phyloP scores from a whole-genome alignment of 1,140 invertebrate genomes.

The Latrodectus geometricus region DNA sequence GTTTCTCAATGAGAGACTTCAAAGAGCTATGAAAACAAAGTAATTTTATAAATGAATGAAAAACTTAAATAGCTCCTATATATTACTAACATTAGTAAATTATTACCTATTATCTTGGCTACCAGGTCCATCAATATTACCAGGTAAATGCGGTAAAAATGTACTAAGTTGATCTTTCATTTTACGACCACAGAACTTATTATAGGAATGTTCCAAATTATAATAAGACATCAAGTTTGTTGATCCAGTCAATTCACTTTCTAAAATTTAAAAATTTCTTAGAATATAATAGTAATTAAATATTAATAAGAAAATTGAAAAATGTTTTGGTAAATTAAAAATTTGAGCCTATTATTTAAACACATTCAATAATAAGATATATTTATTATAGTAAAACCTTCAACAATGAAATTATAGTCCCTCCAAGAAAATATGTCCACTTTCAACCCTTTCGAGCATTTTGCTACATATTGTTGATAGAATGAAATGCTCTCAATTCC shows the following conservation, averaged over 20 bases:
- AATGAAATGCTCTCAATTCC: no score
- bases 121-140: slow-evolving; percentile 91
- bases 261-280: slow-evolving; percentile 73
- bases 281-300: no score
- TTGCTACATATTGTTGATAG: no score
- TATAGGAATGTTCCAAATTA: slow-evolving; percentile 96
- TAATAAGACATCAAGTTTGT: slow-evolving; percentile 97
- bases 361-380: no score
- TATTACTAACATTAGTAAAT: neutral
- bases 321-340: no score
- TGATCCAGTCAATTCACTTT: slow-evolving; percentile 88
- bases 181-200: slow-evolving; percentile 96
- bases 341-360: no score
- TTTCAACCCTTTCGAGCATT: no score
- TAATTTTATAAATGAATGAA: neutral
- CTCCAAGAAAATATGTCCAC: no score
- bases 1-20: slow-evolving; percentile 95
- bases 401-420: no score
- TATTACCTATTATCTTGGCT: slow-evolving; percentile 77
- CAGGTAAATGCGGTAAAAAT: slow-evolving; percentile 93
- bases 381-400: no score
- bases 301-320: no score
- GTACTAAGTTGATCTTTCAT: slow-evolving; percentile 94
- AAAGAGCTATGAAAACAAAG: slow-evolving; percentile 81
- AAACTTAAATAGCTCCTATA: neutral